Evolutionary conservation across 2,888 invertebrate genomes (phyloP).

Genomic region (Aplocera efformata): DNA sequence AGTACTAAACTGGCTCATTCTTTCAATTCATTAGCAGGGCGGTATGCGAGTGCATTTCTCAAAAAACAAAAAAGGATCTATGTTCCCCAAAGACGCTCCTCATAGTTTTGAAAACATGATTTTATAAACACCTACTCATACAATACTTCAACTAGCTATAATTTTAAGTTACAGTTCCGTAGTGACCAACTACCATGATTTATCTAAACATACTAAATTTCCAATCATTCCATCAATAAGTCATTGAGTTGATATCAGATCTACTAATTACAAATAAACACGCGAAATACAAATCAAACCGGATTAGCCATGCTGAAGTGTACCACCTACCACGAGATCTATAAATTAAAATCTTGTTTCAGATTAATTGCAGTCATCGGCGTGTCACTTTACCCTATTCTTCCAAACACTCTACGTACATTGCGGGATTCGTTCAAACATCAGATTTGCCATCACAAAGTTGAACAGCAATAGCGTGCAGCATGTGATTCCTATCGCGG

Average conservation of each 20-base stretch:
- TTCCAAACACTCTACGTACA: slow-evolving; percentile 1
- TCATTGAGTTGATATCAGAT: slow-evolving; percentile 5
- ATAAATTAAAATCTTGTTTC: slow-evolving; percentile 34
- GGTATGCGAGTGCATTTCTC: too few relatives aligned
- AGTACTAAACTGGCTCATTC: too few relatives aligned
- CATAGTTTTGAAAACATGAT: too few relatives aligned
- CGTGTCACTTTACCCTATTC: slow-evolving; percentile 26
- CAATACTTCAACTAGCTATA: too few relatives aligned
- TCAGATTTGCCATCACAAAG: background rate
- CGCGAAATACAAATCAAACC: background rate
- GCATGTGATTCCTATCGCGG: background rate
- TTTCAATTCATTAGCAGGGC: too few relatives aligned
- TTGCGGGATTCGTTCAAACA: slow-evolving; percentile 7
- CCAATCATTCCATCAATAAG: too few relatives aligned
- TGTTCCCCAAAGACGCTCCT: too few relatives aligned
- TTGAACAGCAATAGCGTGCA: slow-evolving; percentile 9
- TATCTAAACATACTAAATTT: too few relatives aligned
- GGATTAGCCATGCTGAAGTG: slow-evolving; percentile 14
- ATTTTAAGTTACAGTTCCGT: too few relatives aligned
- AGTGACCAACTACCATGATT: too few relatives aligned
- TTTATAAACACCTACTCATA: too few relatives aligned
- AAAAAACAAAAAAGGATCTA: too few relatives aligned
- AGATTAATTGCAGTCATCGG: slow-evolving; percentile 38
- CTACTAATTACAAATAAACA: slow-evolving; percentile 27
- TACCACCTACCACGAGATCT: slow-evolving; percentile 13